phyloP scores from a whole-genome alignment of 2,888 invertebrate genomes.

The Cephus pulcher region DNA sequence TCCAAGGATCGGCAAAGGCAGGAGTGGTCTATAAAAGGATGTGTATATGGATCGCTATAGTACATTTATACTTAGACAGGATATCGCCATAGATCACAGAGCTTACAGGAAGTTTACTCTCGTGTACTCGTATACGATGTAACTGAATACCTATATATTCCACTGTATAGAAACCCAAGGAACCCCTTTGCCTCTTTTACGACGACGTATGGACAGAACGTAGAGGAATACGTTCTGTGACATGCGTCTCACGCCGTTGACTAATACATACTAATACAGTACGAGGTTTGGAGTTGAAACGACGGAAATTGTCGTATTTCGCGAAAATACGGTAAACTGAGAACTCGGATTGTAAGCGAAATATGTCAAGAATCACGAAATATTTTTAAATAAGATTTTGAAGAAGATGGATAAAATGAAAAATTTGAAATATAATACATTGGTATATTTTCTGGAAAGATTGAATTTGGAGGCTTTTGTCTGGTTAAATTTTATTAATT shows the following conservation, averaged over 20 bases:
- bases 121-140: neutral
- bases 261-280: conserved; percentile 16
- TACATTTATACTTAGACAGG: neutral
- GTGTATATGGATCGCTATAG: neutral
- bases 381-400: too few species aligned
- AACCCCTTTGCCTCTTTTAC: conserved; percentile 8
- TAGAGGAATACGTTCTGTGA: conserved; percentile 2
- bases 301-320: neutral
- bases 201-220: conserved; percentile 16
- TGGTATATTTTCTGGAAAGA: too few species aligned
- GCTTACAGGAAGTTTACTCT: conserved; percentile 21
- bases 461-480: too few species aligned
- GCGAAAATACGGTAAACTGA: too few species aligned
- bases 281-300: neutral
- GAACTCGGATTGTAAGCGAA: too few species aligned
- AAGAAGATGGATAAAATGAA: too few species aligned
- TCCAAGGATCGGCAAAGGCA: conserved; percentile 17
- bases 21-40: conserved; percentile 21
- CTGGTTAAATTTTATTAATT: too few species aligned
- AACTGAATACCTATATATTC: neutral
- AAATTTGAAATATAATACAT: too few species aligned
- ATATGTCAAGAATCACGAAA: too few species aligned
- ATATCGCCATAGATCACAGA: conserved; percentile 10
- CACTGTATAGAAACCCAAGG: neutral
- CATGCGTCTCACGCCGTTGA: conserved; percentile 5